Evolutionary conservation across 2,888 invertebrate species (phyloP).

Genomic region (Pristionchus exspectatus): DNA sequence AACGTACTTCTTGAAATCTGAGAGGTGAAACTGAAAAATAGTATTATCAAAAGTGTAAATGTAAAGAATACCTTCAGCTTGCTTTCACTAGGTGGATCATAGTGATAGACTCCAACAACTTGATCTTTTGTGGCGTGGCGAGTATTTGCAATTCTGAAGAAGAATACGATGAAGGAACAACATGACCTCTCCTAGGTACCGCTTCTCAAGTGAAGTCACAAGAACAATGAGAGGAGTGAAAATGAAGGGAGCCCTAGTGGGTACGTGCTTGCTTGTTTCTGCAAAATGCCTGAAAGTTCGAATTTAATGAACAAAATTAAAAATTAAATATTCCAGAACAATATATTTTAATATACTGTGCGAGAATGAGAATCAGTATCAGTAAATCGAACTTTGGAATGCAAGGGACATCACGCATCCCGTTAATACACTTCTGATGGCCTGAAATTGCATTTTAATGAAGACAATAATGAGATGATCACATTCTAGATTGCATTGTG

Average conservation of each 20-base stretch:
- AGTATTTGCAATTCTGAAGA: not conserved
- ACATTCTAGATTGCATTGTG: not conserved
- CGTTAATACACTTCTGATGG: not conserved
- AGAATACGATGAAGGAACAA: not conserved
- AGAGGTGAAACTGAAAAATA: not conserved
- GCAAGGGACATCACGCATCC: not conserved
- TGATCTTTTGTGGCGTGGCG: not conserved
- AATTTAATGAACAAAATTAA: not conserved
- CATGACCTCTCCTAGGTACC: not conserved
- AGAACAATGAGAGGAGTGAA: conserved; percentile 15
- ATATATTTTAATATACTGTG: too few relatives aligned
- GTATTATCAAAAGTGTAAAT: not conserved
- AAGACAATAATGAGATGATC: too few relatives aligned
- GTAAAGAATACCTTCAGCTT: not conserved
- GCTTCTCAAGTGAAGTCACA: not conserved
- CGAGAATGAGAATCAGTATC: too few relatives aligned
- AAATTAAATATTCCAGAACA: too few relatives aligned
- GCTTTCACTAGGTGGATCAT: not conserved
- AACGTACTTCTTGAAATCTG: not conserved
- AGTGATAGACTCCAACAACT: not conserved
- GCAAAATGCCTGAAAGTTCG: not conserved
- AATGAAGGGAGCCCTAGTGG: not conserved
- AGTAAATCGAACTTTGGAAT: not conserved
- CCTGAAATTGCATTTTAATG: too few relatives aligned
- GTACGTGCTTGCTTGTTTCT: not conserved